Base-by-base conservation (phyloP, 2,888 invertebrate species). In the Congeria kusceri region DNA sequence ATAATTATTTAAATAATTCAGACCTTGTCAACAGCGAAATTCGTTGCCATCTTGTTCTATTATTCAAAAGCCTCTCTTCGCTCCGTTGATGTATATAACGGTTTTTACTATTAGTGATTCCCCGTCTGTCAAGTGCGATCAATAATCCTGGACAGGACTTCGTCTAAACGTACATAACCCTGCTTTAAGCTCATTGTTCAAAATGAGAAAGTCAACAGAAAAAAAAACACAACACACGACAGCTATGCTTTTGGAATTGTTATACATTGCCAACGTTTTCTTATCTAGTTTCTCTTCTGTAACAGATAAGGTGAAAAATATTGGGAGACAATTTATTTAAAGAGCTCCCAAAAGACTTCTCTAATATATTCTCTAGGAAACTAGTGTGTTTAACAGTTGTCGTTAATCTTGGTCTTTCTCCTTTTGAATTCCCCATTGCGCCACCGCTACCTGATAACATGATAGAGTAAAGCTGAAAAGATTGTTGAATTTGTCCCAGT, bases 331-430 rank as follows among this genome's bases (percentile, higher is more conserved):
- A 78, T 82, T 69, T 72, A 72, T 72, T 76, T 72, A 69, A 78
- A 66, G 53, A 47, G 75, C 47, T 63, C 74, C 82, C 68, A 46
- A 32, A 58, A 68, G 72, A 63, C 66, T 68, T 70, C 76, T 29
- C 49, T 61, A 69, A 69, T 79, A 73, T 72, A 66, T 59, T 72
- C 76, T 57, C 58, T 67, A 18, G 29, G 75, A 74, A 69, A 66
- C 56, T 59, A 66, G 65, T 56, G 68, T 57, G 72, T 71, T 78
- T 78, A 83, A 83, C 80, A 78, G 75, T 68, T 76, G 29, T 63
- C 63, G 49, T 70, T 83, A 80, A 83, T 83, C 78, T 78, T 56
- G 61, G 70, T 70, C 75, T 70, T 78, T 77, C 80, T 73, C 71
- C 71, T 69, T 59, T 57, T 25, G 70, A 80, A 73, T 75, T 80